Evolutionary conservation across 1,140 invertebrate genomes (phyloP).

Genomic region (Carposina sasakii): DNA sequence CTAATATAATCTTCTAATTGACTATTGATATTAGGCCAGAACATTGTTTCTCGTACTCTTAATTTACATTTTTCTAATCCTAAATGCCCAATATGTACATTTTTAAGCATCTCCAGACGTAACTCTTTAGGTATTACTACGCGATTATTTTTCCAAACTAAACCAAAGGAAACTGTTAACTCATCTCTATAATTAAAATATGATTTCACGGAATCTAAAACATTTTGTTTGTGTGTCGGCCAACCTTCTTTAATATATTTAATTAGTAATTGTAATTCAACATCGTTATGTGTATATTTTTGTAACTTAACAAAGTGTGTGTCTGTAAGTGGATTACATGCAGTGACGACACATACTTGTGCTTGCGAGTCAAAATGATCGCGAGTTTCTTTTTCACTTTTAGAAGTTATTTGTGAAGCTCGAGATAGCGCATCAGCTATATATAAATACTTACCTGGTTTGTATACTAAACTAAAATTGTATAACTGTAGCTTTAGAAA

Average conservation of each 20-base stretch:
- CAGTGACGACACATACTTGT: neutral
- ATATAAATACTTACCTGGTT: conserved; percentile 38
- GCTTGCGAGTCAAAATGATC: neutral
- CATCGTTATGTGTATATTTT: neutral
- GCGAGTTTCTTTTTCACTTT: neutral
- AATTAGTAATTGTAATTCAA: neutral
- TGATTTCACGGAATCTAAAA: neutral
- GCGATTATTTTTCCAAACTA: neutral
- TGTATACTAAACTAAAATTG: conserved; percentile 31
- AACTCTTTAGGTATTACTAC: neutral
- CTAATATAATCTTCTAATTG: neutral
- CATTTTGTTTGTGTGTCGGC: neutral
- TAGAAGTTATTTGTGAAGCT: no score
- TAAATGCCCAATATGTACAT: neutral
- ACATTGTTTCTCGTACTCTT: neutral
- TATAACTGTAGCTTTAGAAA: conserved; percentile 46
- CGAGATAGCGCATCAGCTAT: conserved; percentile 22
- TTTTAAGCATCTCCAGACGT: neutral
- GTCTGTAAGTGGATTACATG: neutral
- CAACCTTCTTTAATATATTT: neutral
- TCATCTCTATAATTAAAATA: neutral
- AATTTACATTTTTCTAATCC: neutral
- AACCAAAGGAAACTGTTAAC: neutral
- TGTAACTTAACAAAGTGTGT: neutral
- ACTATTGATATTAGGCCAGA: neutral